These are phyloP conservation scores for Trachops cirrhosus DNA, from an alignment of 2,797 vertebrate species.

Conservation along the genomic window DNA sequence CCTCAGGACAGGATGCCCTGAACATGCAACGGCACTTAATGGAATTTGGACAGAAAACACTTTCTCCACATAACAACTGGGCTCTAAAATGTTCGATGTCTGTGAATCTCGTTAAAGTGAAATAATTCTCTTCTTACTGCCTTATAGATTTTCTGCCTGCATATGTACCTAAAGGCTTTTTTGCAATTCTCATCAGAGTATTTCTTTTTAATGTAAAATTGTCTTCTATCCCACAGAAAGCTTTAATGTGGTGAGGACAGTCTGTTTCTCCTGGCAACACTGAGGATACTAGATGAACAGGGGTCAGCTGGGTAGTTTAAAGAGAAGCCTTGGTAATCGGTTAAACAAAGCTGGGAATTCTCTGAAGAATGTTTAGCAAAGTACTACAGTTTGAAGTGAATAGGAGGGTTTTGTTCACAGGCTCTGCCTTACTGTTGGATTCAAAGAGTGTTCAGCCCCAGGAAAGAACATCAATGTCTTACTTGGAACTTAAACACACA, in stretches of 20 bases:
- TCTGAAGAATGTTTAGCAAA: conserved; percentile 71
- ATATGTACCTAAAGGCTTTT: conserved; percentile 54
- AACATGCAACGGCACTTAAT: neutral
- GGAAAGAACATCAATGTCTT: conserved; percentile 71
- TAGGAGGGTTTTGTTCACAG: conserved; percentile 72
- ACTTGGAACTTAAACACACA: conserved; percentile 64
- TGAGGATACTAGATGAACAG: conserved; percentile 36
- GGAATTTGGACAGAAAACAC: conserved; percentile 31
- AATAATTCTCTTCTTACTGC: conserved; percentile 52
- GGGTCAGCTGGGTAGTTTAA: conserved; percentile 66
- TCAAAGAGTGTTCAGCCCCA: conserved; percentile 64
- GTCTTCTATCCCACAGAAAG: conserved; percentile 31
- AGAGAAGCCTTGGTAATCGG: conserved; percentile 66
- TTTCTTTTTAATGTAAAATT: conserved; percentile 36
- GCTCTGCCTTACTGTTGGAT: conserved; percentile 63
- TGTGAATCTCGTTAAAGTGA: conserved; percentile 31
- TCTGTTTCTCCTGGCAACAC: conserved; percentile 69
- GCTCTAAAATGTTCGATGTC: conserved; percentile 7
- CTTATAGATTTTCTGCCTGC: conserved; percentile 56
- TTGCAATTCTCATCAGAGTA: conserved; percentile 9
- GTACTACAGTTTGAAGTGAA: conserved; percentile 71
- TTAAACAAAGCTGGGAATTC: conserved; percentile 74
- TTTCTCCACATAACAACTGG: neutral
- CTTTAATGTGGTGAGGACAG: conserved; percentile 56
- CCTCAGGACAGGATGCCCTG: neutral